Evolutionary conservation across 2,113 vertebrate species (phyloP).

Genomic region (Pangasianodon hypophthalmus): DNA sequence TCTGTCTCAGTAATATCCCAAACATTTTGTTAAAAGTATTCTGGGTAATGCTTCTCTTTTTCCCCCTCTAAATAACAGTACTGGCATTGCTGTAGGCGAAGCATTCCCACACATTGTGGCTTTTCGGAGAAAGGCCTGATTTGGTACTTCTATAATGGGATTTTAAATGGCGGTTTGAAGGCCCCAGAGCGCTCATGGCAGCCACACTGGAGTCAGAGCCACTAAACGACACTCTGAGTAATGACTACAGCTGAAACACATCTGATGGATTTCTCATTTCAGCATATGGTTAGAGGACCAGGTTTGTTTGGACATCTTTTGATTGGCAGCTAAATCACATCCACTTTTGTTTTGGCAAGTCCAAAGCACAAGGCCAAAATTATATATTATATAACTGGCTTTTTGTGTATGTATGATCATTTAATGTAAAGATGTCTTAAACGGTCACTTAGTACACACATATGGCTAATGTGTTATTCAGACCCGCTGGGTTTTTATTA

Average conservation of each 20-base stretch:
- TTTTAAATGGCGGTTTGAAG: slow-evolving; percentile 51
- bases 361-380: background rate
- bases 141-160: slow-evolving; percentile 52
- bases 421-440: background rate
- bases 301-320: slow-evolving; percentile 7
- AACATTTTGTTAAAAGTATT: slow-evolving; percentile 13
- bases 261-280: background rate
- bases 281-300: slow-evolving; percentile 2
- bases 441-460: background rate
- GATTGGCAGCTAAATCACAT: too few relatives aligned
- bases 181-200: slow-evolving; percentile 31
- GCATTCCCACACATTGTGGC: slow-evolving; percentile 52
- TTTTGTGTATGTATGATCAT: background rate
- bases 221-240: slow-evolving; percentile 10
- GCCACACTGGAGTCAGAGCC: slow-evolving; percentile 43
- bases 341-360: background rate
- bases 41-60: slow-evolving; percentile 1
- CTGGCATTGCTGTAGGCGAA: slow-evolving; percentile 32
- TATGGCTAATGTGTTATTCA: background rate
- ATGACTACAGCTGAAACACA: slow-evolving; percentile 11
- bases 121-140: slow-evolving; percentile 55
- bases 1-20: background rate
- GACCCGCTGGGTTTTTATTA: background rate
- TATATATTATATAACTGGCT: background rate
- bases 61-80: slow-evolving; percentile 32